These are phyloP conservation scores for Ryuthela nishihirai DNA, from an alignment of 2,888 invertebrate species.

Conservation along the genomic window DNA sequence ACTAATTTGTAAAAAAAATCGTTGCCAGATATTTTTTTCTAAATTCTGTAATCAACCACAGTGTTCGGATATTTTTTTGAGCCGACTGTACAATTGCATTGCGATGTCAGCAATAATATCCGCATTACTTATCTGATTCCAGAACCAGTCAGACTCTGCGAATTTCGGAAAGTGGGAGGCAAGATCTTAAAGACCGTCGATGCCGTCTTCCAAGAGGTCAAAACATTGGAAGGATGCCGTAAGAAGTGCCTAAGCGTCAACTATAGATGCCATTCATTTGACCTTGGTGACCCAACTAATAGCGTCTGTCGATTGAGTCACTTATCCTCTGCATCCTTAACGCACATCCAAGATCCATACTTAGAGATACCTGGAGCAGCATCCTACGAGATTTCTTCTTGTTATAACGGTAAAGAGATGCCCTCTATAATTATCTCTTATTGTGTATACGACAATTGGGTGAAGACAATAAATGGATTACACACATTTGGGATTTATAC, in stretches of 20 bases:
- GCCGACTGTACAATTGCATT: no score
- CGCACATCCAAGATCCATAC: constrained; percentile 57
- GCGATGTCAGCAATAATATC: no score
- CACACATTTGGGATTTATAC: no score
- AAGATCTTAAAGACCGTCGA: constrained; percentile 90
- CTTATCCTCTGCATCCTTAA: constrained; percentile 81
- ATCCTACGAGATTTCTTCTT: constrained; percentile 86
- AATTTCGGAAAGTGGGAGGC: constrained; percentile 73
- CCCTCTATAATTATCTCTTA: not conserved
- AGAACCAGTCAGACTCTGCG: constrained; percentile 89
- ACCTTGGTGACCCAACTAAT: constrained; percentile 82
- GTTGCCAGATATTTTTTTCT: no score
- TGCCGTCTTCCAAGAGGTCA: constrained; percentile 78
- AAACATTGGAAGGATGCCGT: constrained; percentile 79
- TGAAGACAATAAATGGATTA: no score
- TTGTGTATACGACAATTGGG: no score
- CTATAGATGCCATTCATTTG: constrained; percentile 80
- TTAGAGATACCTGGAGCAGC: constrained; percentile 74
- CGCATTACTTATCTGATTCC: not conserved
- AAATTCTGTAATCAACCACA: no score
- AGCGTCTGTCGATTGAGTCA: constrained; percentile 89
- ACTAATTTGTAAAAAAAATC: no score
- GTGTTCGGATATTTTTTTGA: no score
- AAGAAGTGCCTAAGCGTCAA: constrained; percentile 75
- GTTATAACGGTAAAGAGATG: constrained; percentile 68